phyloP scores from a whole-genome alignment of 1,140 invertebrate genomes.

The Platorchestia sp. region DNA sequence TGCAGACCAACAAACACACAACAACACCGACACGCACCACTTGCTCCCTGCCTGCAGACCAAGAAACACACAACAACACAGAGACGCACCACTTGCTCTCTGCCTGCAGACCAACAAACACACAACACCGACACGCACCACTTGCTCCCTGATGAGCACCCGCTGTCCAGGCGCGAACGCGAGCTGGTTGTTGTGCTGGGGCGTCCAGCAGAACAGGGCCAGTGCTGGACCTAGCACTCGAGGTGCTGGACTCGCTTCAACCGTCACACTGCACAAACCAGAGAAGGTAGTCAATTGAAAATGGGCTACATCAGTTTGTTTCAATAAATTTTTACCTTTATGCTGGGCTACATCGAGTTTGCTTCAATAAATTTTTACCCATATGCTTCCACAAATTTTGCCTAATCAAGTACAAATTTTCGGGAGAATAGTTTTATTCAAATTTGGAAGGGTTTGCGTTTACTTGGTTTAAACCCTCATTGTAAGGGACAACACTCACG shows the following conservation, averaged over 20 bases:
- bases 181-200: conserved; percentile 79
- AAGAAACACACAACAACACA: neutral
- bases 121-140: conserved; percentile 71
- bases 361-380: no score
- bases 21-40: conserved; percentile 72
- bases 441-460: no score
- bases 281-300: no score
- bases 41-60: conserved; percentile 73
- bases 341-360: neutral
- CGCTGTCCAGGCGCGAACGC: conserved; percentile 80
- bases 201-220: conserved; percentile 78
- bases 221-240: conserved; percentile 71
- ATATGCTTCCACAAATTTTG: no score
- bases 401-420: no score
- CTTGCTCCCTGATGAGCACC: conserved; percentile 78
- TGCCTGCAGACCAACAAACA: neutral
- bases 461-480: no score
- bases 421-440: no score
- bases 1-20: neutral
- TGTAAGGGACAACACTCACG: neutral
- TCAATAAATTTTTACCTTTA: neutral
- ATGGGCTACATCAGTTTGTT: neutral
- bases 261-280: conserved; percentile 46
- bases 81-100: conserved; percentile 72
- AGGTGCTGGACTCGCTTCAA: conserved; percentile 69